Percentiles rank a stretch among this genome's conserved stretches.
Evolutionary conservation across 2,888 invertebrate species (phyloP).

Genomic region (Isoperla grammatica): DNA sequence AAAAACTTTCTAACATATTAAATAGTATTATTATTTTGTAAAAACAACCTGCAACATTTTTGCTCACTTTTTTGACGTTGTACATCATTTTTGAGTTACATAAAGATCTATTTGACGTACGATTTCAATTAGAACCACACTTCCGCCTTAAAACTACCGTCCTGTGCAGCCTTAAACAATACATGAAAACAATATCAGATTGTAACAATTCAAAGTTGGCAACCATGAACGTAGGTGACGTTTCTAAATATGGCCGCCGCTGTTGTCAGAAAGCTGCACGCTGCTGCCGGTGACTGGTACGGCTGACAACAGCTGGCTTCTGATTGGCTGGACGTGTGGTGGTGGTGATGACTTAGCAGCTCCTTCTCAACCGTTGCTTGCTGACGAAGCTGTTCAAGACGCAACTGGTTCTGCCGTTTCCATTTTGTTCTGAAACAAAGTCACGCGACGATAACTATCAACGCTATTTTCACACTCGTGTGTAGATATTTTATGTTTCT

Average conservation of each 20-base stretch:
- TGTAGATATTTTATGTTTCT: too few relatives aligned
- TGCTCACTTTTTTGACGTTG: too few relatives aligned
- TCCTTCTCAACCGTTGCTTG: conserved; percentile 75
- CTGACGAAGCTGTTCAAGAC: conserved; percentile 78
- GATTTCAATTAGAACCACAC: too few relatives aligned
- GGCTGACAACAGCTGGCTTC: conserved; percentile 41
- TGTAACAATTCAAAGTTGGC: conserved; percentile 58
- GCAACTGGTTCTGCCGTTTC: conserved; percentile 66
- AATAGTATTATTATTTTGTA: too few relatives aligned
- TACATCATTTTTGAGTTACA: too few relatives aligned
- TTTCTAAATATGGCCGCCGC: conserved; percentile 69
- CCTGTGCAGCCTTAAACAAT: too few relatives aligned
- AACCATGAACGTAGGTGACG: conserved; percentile 67
- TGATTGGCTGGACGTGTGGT: conserved; percentile 40
- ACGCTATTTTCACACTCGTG: too few relatives aligned
- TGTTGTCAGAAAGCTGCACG: conserved; percentile 60
- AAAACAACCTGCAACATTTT: too few relatives aligned
- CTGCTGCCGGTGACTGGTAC: conserved; percentile 38
- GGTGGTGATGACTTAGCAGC: conserved; percentile 41
- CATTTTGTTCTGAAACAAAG: conserved; percentile 45
- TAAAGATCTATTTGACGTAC: too few relatives aligned
- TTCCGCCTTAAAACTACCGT: too few relatives aligned
- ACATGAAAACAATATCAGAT: too few relatives aligned
- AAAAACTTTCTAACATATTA: too few relatives aligned
- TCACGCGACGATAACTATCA: not conserved